Evolutionary conservation across 2,797 vertebrate species (phyloP), one percentile per base, ranked within the genome.

Genomic region (Scomberomorus guttatus): DNA sequence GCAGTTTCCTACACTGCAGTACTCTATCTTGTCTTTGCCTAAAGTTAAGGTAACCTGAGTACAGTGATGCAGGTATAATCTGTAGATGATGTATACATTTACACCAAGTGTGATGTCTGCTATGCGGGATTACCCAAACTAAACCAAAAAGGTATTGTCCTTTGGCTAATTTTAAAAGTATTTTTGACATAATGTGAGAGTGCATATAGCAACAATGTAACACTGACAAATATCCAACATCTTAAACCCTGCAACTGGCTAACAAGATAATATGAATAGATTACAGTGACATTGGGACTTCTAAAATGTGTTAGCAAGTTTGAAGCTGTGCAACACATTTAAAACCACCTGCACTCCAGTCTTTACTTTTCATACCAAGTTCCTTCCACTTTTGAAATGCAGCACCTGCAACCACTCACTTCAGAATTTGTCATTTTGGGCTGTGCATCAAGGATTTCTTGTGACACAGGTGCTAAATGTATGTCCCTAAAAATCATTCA

Each of bases 391-490:
- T 48, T 25, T 56, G 25, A 59, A 63, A 61, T 60, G 60, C 44
- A 46, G 48, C 50, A 13, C 48, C 52, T 39, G 54, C 6, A 60
- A 73, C 64, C 57, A n/a, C 25, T 25, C 25, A 70, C 52, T 25
- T 61, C 51, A 48, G 27, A 0, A 55, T 81, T 67, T 61, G 29
- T 72, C 65, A 72, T 58, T 54, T 34, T 5, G 3, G 8, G 50
- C 58, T 62, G 59, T n/a, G 37, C 4, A 18, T 32, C 5, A 11
- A 51, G 13, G 1, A 2, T 57, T 10, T n/a, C n/a, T n/a, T 37
- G 8, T 4, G 14, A 52, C 71, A 64, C 52, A 71, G 20, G 2
- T 37, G 48, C 32, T 62, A 67, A 75, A 81, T 61, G 50, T 29
- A 25, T 24, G 34, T 17, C 7, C 46, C 59, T 64, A 29, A 65